A percentile compares a stretch with the other conserved stretches of the same genome.
Evolutionary conservation across 1,140 invertebrate genomes (phyloP).

Genomic region (Diachasma alloeum): DNA sequence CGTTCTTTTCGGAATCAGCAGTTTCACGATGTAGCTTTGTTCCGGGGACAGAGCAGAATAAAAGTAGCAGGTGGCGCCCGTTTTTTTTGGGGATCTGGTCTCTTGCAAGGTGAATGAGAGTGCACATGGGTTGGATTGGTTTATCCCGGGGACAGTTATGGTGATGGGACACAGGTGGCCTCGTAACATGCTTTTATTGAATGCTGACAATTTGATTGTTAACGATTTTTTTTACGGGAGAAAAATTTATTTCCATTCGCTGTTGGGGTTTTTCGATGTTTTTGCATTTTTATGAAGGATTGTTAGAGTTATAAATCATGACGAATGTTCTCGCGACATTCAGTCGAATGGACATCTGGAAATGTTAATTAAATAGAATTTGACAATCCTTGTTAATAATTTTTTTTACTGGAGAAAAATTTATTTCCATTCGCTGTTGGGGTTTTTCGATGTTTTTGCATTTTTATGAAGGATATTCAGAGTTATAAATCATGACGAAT

Average conservation of each 20-base stretch:
- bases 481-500: no score
- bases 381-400: not conserved
- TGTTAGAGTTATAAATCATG: no score
- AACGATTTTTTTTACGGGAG: not conserved
- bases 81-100: not conserved
- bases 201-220: not conserved
- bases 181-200: conserved; percentile 1
- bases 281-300: no score
- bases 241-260: no score
- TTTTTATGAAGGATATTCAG: no score
- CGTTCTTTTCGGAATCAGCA: not conserved
- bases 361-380: no score
- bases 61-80: not conserved
- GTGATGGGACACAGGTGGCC: not conserved
- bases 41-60: not conserved
- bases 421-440: no score
- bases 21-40: not conserved
- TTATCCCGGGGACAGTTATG: conserved; percentile 2
- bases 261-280: no score
- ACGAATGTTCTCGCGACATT: no score
- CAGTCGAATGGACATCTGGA: no score
- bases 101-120: not conserved
- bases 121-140: not conserved
- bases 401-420: no score
- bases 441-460: no score